These are phyloP conservation scores for Allolobophora icterica DNA, from an alignment of 2,888 invertebrate genomes.

Conservation along the genomic window DNA sequence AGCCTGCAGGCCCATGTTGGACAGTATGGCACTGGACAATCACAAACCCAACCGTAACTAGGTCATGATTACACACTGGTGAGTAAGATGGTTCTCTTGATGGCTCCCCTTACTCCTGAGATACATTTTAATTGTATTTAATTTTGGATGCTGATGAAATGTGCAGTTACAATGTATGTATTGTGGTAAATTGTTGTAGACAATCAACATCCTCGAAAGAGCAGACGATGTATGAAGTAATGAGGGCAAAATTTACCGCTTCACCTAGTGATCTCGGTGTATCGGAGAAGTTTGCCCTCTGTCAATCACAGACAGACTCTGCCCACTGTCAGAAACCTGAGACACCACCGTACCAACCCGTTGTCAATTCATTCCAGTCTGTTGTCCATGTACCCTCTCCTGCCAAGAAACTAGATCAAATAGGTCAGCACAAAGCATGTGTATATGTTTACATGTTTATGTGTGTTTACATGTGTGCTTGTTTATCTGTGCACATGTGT, in stretches of 20 bases:
- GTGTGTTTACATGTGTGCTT: background rate
- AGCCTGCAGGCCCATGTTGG: too few species aligned
- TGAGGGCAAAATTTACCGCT: background rate
- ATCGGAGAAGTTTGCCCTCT: background rate
- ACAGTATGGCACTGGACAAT: too few species aligned
- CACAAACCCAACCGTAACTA: too few species aligned
- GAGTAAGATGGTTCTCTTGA: background rate
- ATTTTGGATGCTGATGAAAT: background rate
- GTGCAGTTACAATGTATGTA: background rate
- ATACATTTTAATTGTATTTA: background rate
- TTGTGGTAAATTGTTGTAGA: background rate
- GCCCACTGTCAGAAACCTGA: background rate
- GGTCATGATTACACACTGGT: background rate
- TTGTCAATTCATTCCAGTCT: background rate
- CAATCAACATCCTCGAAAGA: background rate
- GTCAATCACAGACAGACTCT: background rate
- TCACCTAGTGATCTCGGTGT: background rate
- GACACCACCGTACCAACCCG: background rate
- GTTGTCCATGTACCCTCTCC: background rate
- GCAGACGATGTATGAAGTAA: constrained; percentile 11
- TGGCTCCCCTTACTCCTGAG: background rate
- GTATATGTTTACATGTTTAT: background rate
- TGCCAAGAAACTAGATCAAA: background rate
- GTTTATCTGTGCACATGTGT: background rate
- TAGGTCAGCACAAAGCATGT: background rate